Evolutionary conservation across 2,113 vertebrate genomes (phyloP), one percentile per base, ranked within the genome.

Genomic region (Narcine bancroftii): DNA sequence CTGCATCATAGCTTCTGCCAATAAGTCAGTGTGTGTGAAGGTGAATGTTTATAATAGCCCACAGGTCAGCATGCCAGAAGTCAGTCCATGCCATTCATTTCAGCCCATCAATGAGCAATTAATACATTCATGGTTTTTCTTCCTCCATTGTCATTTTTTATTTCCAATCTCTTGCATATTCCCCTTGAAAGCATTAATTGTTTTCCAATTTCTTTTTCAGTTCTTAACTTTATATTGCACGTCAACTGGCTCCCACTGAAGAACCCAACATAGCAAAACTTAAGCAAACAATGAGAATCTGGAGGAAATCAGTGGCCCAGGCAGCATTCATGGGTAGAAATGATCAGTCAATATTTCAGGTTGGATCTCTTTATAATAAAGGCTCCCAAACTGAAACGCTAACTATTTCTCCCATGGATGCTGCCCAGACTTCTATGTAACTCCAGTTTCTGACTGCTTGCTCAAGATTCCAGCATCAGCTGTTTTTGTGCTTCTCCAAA

Each of bases 1-100:
- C 50, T 85, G 47, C 81, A 60, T 63, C 47, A 60, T 33, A 63
- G 81, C n/a, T 87, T 87, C 53, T 87, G 81, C 33, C 53, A 87
- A 36, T 6, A 56, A 85, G 60, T n/a, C 13, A 36, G 29, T 33
- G 13, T 79, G 42, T 56, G 50, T 85, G 50, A 53, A 56, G 81
- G 29, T 85, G 29, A 85, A 85, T 85, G 50, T 56, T 33, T 60
- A 60, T 6, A 85, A 85, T 33, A 81, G 6, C 56, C 33, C 81
- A 85, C 53, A 60, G 81, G 5, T 36, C n/a, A 60, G n/a, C 6
- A 11, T 29, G 53, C 79, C n/a, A 87, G n/a, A n/a, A 60, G 24
- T 50, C 50, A 85, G 9, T 36, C 81, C 15, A 36, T 60, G 13
- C 5, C 50, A 85, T 85, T 56, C 3, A 85, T 85, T 56, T 29